A percentile compares a stretch with the other conserved stretches of the same genome.
Conservation (phyloP, 2,888 invertebrate genomes). For the Psococerastis gibbosa region DNA sequence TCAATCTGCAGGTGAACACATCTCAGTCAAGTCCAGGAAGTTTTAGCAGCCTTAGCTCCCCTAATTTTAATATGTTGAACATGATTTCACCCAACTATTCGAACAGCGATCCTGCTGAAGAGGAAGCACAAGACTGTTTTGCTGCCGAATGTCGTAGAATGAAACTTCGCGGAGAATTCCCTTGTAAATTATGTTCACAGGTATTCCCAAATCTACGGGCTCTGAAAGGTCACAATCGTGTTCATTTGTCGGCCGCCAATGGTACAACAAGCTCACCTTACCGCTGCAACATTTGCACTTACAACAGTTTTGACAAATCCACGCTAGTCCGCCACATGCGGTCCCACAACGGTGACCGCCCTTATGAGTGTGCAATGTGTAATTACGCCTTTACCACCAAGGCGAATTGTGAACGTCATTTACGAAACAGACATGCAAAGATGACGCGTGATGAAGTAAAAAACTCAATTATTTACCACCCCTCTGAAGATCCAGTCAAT, state of each 20-base stretch:
- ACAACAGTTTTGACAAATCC: slow-evolving; percentile 75
- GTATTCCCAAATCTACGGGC: slow-evolving; percentile 78
- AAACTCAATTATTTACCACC: slow-evolving; percentile 69
- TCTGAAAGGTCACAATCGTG: slow-evolving; percentile 75
- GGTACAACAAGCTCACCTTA: slow-evolving; percentile 38
- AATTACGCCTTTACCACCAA: slow-evolving; percentile 94
- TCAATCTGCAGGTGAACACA: background rate
- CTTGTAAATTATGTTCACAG: slow-evolving; percentile 72
- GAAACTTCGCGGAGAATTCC: slow-evolving; percentile 77
- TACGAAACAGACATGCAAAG: slow-evolving; percentile 78
- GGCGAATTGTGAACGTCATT: slow-evolving; percentile 89
- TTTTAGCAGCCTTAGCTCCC: slow-evolving; percentile 12
- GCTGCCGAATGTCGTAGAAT: slow-evolving; percentile 72
- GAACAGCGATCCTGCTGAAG: slow-evolving; percentile 32
- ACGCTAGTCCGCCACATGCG: slow-evolving; percentile 81
- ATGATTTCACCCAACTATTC: slow-evolving; percentile 18
- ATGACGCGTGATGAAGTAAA: slow-evolving; percentile 75
- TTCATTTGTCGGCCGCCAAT: slow-evolving; percentile 56
- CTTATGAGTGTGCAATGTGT: slow-evolving; percentile 88
- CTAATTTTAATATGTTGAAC: background rate
- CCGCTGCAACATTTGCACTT: slow-evolving; percentile 84
- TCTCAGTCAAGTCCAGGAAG: slow-evolving; percentile 15
- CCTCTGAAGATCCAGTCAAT: slow-evolving; percentile 65
- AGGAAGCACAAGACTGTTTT: slow-evolving; percentile 67
- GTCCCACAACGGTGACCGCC: slow-evolving; percentile 87